phyloP scores from a whole-genome alignment of 2,888 invertebrate genomes.

The Philonicus albiceps region DNA sequence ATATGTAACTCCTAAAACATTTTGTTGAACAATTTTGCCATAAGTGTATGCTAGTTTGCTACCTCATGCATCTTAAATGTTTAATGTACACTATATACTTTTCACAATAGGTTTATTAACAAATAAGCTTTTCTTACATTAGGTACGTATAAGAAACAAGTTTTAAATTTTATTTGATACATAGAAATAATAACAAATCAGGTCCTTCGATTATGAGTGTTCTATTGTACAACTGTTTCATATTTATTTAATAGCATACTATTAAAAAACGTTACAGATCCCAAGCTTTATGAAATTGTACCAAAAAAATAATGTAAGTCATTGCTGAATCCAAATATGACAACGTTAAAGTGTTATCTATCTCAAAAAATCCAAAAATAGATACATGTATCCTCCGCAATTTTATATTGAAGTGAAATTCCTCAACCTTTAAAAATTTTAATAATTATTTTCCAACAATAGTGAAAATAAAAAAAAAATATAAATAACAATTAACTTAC shows the following conservation, averaged over 20 bases:
- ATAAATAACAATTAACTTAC: no score
- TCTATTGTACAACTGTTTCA: no score
- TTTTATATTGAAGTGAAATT: not conserved
- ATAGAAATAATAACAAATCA: not conserved
- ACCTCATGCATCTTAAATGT: no score
- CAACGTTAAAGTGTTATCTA: not conserved
- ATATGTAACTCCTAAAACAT: no score
- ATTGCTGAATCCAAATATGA: not conserved
- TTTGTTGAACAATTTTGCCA: no score
- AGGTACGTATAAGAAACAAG: no score
- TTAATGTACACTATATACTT: no score
- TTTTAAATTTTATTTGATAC: not conserved
- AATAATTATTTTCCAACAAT: not conserved
- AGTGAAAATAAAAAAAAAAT: not conserved
- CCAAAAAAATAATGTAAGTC: not conserved
- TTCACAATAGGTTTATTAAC: no score
- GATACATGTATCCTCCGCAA: not conserved
- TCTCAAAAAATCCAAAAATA: conserved; percentile 3
- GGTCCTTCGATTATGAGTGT: not conserved
- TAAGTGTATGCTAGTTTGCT: no score
- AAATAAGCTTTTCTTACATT: no score
- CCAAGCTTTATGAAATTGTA: not conserved
- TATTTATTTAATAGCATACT: not conserved
- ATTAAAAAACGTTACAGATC: not conserved
- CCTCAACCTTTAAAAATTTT: not conserved